phyloP scores from a whole-genome alignment of 2,797 vertebrate genomes.

The Molossus alvarezi region DNA sequence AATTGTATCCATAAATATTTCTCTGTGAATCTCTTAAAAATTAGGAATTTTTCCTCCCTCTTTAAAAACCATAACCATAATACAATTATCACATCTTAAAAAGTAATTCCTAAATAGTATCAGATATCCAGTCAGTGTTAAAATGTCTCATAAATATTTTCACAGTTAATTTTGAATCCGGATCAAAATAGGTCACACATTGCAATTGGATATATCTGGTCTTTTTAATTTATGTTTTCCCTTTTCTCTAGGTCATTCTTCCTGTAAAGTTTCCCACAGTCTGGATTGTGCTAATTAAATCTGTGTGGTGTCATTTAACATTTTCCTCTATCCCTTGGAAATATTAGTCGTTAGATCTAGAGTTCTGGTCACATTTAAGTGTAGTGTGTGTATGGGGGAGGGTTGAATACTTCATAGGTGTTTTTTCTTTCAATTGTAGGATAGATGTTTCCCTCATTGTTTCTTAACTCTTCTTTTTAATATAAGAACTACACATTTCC shows the following conservation, averaged over 20 bases:
- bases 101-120: neutral
- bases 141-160: neutral
- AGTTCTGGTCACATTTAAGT: neutral
- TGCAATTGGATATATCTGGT: neutral
- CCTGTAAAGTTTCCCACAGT: neutral
- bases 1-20: conserved; percentile 15
- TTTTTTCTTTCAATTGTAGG: neutral
- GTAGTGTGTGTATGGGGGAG: rapidly evolving
- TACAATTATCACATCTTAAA: neutral
- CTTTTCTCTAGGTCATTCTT: neutral
- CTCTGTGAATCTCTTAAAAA: neutral
- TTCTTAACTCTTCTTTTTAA: conserved; percentile 29
- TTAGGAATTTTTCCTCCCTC: neutral
- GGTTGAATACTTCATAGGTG: neutral
- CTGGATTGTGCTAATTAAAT: neutral
- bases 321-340: neutral
- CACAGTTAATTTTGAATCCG: neutral
- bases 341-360: neutral
- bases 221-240: neutral
- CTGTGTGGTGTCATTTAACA: neutral
- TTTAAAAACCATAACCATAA: conserved; percentile 9
- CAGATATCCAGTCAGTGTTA: neutral
- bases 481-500: neutral
- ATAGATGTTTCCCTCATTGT: neutral
- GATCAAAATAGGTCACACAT: neutral